phyloP scores from a whole-genome alignment of 53 echinoderm and acorn worm species.

The Crossaster papposus region DNA sequence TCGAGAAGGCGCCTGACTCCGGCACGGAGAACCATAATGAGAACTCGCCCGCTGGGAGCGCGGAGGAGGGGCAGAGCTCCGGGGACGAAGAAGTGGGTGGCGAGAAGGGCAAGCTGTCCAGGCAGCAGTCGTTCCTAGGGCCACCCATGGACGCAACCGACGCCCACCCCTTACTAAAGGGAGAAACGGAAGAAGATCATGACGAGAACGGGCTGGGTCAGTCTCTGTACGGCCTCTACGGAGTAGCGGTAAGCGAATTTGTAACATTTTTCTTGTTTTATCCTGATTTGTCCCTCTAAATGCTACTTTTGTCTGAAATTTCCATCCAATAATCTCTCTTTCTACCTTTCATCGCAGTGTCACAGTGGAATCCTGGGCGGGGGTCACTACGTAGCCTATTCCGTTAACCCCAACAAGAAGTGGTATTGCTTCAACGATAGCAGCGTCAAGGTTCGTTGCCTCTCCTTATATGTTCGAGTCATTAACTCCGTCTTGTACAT shows the following conservation, averaged over 20 bases:
- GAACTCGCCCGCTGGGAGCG: neutral
- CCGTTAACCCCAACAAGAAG: constrained; percentile 95
- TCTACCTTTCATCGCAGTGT: constrained; percentile 67
- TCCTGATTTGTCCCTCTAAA: too few relatives aligned
- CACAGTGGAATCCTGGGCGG: constrained; percentile 98
- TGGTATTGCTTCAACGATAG: constrained; percentile 99
- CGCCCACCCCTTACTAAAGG: constrained; percentile 79
- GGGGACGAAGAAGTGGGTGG: constrained; percentile 37
- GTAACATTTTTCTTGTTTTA: neutral
- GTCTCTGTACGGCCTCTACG: constrained; percentile 81
- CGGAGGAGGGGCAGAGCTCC: neutral
- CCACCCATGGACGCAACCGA: constrained; percentile 88
- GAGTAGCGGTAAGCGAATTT: constrained; percentile 81
- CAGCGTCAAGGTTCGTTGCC: constrained; percentile 85
- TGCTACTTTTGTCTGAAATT: too few relatives aligned
- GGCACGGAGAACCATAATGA: neutral
- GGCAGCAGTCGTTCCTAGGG: constrained; percentile 65
- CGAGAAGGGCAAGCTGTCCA: constrained; percentile 35
- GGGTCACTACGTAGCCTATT: constrained; percentile 95
- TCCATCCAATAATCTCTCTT: too few relatives aligned
- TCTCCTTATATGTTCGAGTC: neutral
- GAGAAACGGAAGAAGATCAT: constrained; percentile 51
- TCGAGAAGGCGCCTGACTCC: neutral
- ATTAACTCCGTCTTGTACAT: neutral
- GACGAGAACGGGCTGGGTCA: constrained; percentile 39